Percentiles rank a stretch among this genome's conserved stretches.
These are phyloP conservation scores for Monopis laevigella DNA, from an alignment of 2,888 invertebrate genomes.

Conservation along the genomic window DNA sequence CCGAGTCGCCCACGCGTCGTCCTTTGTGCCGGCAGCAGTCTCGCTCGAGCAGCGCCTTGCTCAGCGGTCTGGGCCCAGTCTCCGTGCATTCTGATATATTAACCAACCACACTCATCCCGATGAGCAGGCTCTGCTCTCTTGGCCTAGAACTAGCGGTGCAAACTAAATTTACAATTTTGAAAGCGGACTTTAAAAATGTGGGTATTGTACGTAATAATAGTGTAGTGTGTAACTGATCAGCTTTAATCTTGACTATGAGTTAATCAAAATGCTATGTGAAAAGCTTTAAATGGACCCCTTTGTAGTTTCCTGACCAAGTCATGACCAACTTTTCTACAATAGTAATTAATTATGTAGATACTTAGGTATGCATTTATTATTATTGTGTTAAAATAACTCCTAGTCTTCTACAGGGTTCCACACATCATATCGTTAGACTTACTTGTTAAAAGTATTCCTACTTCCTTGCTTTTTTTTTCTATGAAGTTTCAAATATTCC, in stretches of 20 bases:
- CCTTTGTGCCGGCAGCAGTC: constrained; percentile 58
- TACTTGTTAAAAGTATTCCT: constrained; percentile 22
- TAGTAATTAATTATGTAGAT: constrained; percentile 46
- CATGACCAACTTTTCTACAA: constrained; percentile 52
- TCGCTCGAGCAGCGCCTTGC: constrained; percentile 59
- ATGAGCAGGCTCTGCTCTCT: constrained; percentile 62
- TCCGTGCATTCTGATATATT: background rate
- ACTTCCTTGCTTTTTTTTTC: no score
- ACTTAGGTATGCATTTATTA: no score
- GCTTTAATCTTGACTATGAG: background rate
- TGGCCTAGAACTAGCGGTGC: constrained; percentile 51
- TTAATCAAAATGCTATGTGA: constrained; percentile 41
- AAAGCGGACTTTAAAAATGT: background rate
- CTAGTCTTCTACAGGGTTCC: constrained; percentile 62
- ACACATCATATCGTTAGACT: constrained; percentile 66
- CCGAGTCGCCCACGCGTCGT: constrained; percentile 65
- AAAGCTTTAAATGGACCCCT: constrained; percentile 37
- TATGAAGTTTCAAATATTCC: no score
- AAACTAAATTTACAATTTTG: background rate
- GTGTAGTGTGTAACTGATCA: background rate
- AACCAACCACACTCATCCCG: constrained; percentile 25
- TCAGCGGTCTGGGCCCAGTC: constrained; percentile 19
- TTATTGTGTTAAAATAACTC: no score
- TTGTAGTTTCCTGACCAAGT: constrained; percentile 31
- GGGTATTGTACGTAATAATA: background rate